Evolutionary conservation across 2,113 vertebrate genomes (phyloP).

Genomic region (Prolemur simus): DNA sequence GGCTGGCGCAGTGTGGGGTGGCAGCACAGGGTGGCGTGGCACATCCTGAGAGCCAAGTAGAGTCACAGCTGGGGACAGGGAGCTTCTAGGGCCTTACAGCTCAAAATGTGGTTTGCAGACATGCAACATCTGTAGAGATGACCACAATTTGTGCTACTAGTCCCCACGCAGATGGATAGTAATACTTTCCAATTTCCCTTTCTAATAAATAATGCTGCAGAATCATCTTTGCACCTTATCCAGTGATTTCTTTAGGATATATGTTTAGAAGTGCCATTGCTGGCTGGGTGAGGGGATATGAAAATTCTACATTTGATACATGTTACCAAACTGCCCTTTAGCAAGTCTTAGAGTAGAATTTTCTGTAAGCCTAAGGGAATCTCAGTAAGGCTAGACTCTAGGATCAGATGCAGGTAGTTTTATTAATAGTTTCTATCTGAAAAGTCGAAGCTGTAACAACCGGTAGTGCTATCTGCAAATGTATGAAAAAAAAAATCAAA

Average conservation of each 20-base stretch:
- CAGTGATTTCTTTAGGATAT: background rate
- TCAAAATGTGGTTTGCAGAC: background rate
- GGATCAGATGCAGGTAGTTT: background rate
- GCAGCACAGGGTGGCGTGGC: background rate
- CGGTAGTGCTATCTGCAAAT: background rate
- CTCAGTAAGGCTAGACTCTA: background rate
- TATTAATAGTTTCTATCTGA: background rate
- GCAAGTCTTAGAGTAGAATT: background rate
- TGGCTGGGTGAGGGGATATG: background rate
- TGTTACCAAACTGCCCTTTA: background rate
- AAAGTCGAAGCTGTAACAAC: background rate
- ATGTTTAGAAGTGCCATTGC: background rate
- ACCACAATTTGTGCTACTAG: background rate
- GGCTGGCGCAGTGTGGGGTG: rapidly evolving
- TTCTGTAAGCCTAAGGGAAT: background rate
- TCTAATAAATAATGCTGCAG: background rate
- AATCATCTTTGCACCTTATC: background rate
- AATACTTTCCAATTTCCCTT: background rate
- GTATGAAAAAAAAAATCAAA: background rate
- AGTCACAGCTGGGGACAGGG: background rate
- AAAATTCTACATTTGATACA: background rate
- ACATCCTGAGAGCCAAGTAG: background rate
- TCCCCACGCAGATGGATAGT: background rate
- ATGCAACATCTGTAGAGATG: background rate
- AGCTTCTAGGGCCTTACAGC: background rate